Evolutionary conservation across 2,888 invertebrate genomes (phyloP), one percentile per base, ranked within the genome.

Genomic region (Dynastes tityus): DNA sequence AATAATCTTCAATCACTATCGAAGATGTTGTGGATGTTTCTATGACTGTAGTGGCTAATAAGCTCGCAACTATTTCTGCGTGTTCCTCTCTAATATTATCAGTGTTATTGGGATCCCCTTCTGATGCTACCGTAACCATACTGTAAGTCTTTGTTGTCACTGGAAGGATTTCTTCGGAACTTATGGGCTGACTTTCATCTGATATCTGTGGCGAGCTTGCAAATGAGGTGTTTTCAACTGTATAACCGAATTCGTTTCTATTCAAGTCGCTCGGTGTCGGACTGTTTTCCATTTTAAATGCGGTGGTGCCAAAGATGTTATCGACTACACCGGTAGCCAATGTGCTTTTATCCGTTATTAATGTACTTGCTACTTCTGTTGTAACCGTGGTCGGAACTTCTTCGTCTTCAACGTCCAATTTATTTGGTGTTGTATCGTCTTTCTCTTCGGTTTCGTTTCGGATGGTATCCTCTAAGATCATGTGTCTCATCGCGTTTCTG

Each of bases 401-500:
- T 27, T 49, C 76, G 13, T 58, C 27, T 2, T 22, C 55, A 58
- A 16, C 58, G 29, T 75, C 61, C 22, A 77, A 81, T 78, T 77
- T 64, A 65, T 70, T 55, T 16, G 53, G 51, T 73, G 40, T n/a
- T 11, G 65, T 45, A 65, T 79, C 53, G 29, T 49, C 53, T 53
- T 74, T 55, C 32, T 65, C 67, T 53, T 76, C 45, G 65, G n/a
- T 64, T 11, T 49, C 55, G 51, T 76, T 67, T 16, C 45, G 55
- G 32, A 3, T n/a, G 1, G 29, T 61, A 51, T 58, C 74, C 65
- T 61, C 58, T 61, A 80, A 64, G 49, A 82, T 58, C 81, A 84
- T 82, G 73, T 83, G 82, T 29, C 80, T 78, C 81, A 85, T 81
- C 16, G 84, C 84, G 75, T 84, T 82, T 80, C 85, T 84, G 78